Evolutionary conservation across 2,113 vertebrate species (phyloP).

Genomic region (Centrocercus urophasianus): DNA sequence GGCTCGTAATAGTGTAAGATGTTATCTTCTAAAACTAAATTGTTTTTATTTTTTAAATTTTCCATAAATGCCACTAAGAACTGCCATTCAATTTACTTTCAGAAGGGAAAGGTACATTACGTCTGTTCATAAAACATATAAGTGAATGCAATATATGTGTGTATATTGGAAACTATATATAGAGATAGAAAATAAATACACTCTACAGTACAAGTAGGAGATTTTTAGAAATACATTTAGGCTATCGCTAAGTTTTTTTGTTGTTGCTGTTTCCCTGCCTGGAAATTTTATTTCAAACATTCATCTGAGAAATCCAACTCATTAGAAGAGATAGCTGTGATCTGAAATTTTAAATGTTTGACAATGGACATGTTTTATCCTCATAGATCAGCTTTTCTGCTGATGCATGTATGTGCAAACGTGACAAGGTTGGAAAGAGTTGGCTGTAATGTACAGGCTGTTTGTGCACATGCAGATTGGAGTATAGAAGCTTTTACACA

Average conservation of each 20-base stretch:
- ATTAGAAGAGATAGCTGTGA: background rate
- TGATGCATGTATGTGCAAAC: background rate
- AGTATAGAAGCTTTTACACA: background rate
- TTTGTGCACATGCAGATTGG: background rate
- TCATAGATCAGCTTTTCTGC: background rate
- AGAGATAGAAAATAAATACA: background rate
- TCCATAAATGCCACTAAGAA: background rate
- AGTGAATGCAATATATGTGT: background rate
- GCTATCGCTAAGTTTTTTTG: background rate
- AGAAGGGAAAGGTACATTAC: background rate
- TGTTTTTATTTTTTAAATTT: background rate
- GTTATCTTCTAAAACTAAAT: background rate
- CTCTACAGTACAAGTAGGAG: fast-evolving
- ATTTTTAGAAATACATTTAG: background rate
- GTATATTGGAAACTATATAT: background rate
- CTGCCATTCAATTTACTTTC: background rate
- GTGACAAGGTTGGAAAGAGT: background rate
- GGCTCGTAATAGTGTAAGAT: background rate
- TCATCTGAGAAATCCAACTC: background rate
- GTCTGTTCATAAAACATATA: background rate
- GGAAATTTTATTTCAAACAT: background rate
- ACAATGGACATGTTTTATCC: background rate
- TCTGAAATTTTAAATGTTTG: background rate
- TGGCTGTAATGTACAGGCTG: background rate
- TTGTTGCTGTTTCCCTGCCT: background rate